These are phyloP conservation scores for Loripinus fragilis DNA, from an alignment of 2,888 invertebrate species.

Conservation along the genomic window DNA sequence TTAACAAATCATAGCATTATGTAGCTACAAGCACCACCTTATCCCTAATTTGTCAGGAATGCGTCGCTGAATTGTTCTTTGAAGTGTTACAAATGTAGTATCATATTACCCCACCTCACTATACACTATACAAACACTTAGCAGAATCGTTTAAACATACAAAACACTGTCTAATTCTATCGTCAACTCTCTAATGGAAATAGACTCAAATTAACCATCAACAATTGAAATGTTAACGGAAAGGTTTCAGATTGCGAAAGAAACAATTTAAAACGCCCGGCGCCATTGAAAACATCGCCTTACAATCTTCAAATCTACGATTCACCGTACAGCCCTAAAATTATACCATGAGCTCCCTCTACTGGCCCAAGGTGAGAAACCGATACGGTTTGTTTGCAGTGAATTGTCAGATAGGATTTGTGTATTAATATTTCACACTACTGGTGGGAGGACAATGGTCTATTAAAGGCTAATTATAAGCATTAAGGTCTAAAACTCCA, in stretches of 20 bases:
- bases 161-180: constrained; percentile 16
- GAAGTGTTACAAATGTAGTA: constrained; percentile 16
- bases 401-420: constrained; percentile 37
- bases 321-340: constrained; percentile 29
- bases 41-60: constrained; percentile 13
- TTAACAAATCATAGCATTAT: neutral
- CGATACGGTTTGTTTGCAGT: constrained; percentile 45
- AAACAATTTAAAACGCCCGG: constrained; percentile 3
- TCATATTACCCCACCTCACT: constrained; percentile 3
- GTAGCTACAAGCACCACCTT: neutral
- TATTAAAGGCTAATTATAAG: constrained; percentile 31
- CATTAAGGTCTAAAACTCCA: constrained; percentile 6
- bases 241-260: constrained; percentile 16
- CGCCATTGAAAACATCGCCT: neutral
- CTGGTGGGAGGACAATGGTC: constrained; percentile 11
- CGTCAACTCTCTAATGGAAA: constrained; percentile 39
- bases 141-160: constrained; percentile 14
- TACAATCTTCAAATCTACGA: neutral
- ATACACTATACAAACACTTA: constrained; percentile 3
- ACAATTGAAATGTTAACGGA: constrained; percentile 23
- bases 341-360: constrained; percentile 32
- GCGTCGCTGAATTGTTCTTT: neutral
- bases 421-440: constrained; percentile 31
- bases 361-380: constrained; percentile 38
- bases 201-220: constrained; percentile 42